phyloP scores from a whole-genome alignment of 2,113 vertebrate genomes.

The Ictalurus punctatus region DNA sequence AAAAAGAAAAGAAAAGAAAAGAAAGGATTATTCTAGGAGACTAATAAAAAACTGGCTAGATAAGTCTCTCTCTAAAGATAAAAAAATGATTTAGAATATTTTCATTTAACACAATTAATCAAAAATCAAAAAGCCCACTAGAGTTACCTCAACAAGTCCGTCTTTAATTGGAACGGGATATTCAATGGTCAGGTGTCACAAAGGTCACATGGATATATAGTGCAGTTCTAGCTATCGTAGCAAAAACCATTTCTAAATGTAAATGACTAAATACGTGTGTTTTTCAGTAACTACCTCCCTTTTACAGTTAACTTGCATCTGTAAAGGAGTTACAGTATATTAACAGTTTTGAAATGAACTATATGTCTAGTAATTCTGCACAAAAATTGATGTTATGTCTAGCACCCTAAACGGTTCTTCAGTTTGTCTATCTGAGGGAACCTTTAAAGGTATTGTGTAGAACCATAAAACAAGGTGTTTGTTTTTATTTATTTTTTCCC shows the following conservation, averaged over 20 bases:
- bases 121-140: no score
- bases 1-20: no score
- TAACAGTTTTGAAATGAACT: background rate
- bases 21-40: no score
- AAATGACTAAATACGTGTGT: background rate
- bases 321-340: background rate
- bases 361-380: background rate
- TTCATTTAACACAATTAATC: no score
- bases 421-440: background rate
- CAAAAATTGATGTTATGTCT: background rate
- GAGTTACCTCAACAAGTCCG: no score
- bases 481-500: no score
- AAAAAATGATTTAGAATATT: no score
- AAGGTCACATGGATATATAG: background rate
- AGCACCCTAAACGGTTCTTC: background rate
- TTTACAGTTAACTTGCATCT: background rate
- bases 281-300: background rate
- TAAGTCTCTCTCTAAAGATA: no score
- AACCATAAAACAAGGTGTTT: background rate
- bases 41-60: no score
- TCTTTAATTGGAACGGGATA: background rate
- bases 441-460: background rate
- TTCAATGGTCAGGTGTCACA: background rate
- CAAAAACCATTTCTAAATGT: background rate
- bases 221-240: background rate